Conservation (phyloP, 2,888 invertebrate species). For the Syrphus vitripennis region DNA sequence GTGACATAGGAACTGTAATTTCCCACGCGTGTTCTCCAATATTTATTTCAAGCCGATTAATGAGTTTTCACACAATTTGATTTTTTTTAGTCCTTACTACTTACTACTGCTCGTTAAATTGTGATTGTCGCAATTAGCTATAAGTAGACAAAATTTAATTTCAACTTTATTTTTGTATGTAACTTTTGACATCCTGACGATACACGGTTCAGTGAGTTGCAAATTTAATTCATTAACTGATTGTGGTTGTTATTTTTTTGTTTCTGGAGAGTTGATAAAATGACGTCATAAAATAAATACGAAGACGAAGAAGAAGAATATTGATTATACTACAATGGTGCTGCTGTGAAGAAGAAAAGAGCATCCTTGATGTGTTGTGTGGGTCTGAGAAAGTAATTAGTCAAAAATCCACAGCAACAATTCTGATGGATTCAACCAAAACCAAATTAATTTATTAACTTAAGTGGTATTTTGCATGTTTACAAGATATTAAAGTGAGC, state of each 20-base stretch:
- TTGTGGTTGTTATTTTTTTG: no score
- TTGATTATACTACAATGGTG: neutral
- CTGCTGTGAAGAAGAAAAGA: neutral
- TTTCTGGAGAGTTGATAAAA: neutral
- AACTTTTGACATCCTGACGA: neutral
- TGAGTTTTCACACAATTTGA: constrained; percentile 9
- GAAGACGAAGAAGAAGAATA: no score
- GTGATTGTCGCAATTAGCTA: neutral
- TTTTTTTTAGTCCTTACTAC: constrained; percentile 14
- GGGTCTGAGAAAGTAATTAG: neutral
- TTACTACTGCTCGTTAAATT: no score
- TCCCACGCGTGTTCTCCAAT: neutral
- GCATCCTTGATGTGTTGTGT: neutral
- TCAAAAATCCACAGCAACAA: constrained; percentile 1
- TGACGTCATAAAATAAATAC: neutral
- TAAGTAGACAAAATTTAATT: neutral
- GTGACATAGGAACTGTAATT: neutral
- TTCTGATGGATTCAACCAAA: constrained; percentile 11
- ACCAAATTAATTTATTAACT: constrained; percentile 67
- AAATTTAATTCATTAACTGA: neutral
- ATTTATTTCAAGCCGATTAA: neutral
- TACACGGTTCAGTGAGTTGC: neutral
- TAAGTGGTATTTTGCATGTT: constrained; percentile 70
- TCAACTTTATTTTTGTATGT: neutral
- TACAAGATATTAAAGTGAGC: constrained; percentile 64